A percentile compares a stretch with the other conserved stretches of the same genome.
These are phyloP conservation scores for Gallinago media DNA, from an alignment of 2,113 vertebrate genomes.

Conservation along the genomic window DNA sequence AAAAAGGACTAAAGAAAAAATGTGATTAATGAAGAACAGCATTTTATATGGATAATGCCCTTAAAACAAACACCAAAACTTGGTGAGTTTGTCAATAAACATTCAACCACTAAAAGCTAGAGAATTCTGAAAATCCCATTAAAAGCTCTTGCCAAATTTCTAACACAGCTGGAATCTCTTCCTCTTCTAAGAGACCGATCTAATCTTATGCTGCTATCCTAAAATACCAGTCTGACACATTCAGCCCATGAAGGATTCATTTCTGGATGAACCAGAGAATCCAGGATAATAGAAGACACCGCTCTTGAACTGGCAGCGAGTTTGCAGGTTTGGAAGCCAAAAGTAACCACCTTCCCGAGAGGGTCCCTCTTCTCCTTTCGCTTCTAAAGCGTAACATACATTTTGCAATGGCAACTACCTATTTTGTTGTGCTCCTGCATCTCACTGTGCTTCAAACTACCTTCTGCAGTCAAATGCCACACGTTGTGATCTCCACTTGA, in stretches of 20 bases:
- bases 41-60: background rate
- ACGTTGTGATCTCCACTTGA: background rate
- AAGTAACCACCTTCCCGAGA: background rate
- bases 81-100: background rate
- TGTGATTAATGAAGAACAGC: background rate
- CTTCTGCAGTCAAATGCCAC: background rate
- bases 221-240: background rate
- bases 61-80: background rate
- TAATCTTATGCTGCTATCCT: background rate
- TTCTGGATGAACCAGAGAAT: background rate
- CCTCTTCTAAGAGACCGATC: background rate
- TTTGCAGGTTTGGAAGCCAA: background rate
- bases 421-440: background rate
- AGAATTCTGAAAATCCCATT: background rate
- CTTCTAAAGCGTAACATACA: background rate
- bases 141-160: background rate
- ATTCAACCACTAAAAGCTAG: background rate
- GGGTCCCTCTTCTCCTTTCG: background rate
- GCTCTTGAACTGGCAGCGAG: background rate
- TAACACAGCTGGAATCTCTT: background rate
- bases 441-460: background rate
- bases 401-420: background rate
- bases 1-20: background rate
- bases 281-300: background rate
- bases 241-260: background rate